phyloP scores from a whole-genome alignment of 2,113 vertebrate genomes.

The Eulemur rufifrons region DNA sequence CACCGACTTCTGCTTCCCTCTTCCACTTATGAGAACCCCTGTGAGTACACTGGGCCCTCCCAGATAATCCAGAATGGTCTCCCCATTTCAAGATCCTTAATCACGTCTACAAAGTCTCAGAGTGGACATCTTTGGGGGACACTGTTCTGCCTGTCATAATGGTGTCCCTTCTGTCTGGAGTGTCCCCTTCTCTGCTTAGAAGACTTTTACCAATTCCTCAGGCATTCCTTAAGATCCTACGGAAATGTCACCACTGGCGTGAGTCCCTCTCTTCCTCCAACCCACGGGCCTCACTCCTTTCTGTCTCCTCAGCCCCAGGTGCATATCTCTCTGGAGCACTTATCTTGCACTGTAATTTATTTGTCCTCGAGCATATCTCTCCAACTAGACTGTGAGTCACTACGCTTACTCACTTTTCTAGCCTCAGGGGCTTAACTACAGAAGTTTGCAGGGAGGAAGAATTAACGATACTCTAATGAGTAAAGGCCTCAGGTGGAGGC shows the following conservation, averaged over 20 bases:
- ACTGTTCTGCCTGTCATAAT: background rate
- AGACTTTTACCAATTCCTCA: background rate
- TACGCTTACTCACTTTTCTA: slow-evolving; percentile 47
- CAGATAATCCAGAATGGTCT: background rate
- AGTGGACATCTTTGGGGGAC: background rate
- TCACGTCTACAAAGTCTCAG: background rate
- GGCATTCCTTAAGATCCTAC: background rate
- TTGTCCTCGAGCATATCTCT: slow-evolving; percentile 17
- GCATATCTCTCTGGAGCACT: background rate
- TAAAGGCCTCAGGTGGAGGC: background rate
- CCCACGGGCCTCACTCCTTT: background rate
- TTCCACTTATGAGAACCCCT: background rate
- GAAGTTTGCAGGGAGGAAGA: slow-evolving; percentile 12
- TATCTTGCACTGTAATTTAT: background rate
- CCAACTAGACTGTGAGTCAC: slow-evolving; percentile 44
- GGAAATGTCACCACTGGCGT: background rate
- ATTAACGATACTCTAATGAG: slow-evolving; percentile 49
- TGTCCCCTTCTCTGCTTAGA: background rate
- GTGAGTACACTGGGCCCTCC: background rate
- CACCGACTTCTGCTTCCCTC: background rate
- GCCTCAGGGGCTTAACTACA: slow-evolving; percentile 11
- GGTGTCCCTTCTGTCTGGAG: background rate
- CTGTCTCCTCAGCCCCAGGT: background rate
- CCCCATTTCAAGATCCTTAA: background rate
- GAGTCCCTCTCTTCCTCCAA: background rate